These are phyloP conservation scores for Eulemur mongoz DNA, from an alignment of 2,797 vertebrate genomes.

Conservation along the genomic window DNA sequence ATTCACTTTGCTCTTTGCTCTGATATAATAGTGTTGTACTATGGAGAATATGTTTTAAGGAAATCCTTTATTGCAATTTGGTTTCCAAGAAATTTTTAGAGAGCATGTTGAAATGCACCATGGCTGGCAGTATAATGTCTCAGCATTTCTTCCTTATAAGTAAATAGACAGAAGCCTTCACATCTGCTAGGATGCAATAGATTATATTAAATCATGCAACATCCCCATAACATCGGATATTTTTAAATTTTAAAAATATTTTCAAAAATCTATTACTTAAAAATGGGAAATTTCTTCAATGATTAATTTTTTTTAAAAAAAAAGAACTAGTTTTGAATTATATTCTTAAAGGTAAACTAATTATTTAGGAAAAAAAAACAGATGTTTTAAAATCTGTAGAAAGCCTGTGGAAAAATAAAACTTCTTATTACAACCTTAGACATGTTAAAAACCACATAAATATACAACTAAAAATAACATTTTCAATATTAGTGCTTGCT, in stretches of 20 bases:
- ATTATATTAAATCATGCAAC: background rate
- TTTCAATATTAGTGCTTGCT: background rate
- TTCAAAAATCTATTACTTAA: background rate
- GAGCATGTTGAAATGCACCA: background rate
- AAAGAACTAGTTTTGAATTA: background rate
- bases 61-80: background rate
- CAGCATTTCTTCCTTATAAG: background rate
- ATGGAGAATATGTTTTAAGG: background rate
- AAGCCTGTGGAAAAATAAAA: background rate
- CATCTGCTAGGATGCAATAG: background rate
- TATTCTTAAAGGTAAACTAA: background rate
- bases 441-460: background rate
- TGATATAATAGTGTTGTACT: background rate
- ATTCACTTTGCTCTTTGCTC: background rate
- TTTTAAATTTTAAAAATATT: background rate
- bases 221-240: background rate
- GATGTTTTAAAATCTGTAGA: background rate
- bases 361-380: background rate
- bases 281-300: background rate
- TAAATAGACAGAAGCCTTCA: background rate
- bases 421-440: background rate
- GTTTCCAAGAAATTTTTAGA: background rate
- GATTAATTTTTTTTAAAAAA: background rate
- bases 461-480: background rate
- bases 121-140: background rate